Evolutionary conservation across 2,113 vertebrate genomes (phyloP).

Genomic region (Eretmochelys imbricata): DNA sequence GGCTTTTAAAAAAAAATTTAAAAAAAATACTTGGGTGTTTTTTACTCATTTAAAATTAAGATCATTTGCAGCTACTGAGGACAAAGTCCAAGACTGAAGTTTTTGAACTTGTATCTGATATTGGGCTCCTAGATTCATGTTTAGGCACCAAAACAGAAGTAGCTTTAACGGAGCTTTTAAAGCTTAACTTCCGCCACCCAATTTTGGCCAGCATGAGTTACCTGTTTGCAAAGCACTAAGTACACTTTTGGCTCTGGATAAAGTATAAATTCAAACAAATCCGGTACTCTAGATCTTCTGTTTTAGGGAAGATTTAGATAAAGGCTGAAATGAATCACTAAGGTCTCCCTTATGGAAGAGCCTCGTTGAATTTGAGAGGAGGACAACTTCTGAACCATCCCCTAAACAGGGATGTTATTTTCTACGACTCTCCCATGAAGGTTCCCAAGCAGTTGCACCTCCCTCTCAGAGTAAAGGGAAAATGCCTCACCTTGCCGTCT

Average conservation of each 20-base stretch:
- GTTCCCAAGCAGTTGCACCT: background rate
- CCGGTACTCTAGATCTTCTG: rapidly evolving
- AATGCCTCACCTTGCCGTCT: conserved; percentile 92
- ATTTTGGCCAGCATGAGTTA: rapidly evolving
- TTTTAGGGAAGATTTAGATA: background rate
- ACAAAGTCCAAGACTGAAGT: background rate
- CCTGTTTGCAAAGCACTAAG: background rate
- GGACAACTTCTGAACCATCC: rapidly evolving
- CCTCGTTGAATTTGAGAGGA: background rate
- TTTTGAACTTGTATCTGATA: background rate
- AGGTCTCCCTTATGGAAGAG: background rate
- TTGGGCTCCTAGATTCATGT: background rate
- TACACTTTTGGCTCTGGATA: rapidly evolving
- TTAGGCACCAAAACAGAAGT: rapidly evolving
- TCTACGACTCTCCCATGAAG: rapidly evolving
- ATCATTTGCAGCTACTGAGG: background rate
- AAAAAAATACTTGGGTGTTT: background rate
- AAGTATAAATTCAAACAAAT: background rate
- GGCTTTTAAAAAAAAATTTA: background rate
- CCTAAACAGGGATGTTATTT: rapidly evolving
- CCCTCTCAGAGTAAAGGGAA: background rate
- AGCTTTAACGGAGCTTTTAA: background rate
- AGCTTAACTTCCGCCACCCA: background rate
- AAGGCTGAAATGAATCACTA: background rate
- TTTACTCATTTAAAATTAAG: background rate